Conservation (phyloP, 2,888 invertebrate species). For the Scaptomyza parva region DNA sequence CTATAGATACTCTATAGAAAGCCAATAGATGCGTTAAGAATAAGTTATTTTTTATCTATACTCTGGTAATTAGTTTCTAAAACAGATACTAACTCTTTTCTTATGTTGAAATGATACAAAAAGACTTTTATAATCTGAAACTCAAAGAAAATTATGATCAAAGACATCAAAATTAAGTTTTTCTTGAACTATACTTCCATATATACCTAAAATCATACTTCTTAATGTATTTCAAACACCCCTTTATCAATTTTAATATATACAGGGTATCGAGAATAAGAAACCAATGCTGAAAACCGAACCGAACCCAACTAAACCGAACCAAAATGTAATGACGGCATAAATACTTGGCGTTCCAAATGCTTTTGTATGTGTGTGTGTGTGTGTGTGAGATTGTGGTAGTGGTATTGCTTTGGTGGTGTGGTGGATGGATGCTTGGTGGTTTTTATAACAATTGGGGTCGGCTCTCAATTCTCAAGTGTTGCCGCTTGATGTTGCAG, state of each 20-base stretch:
- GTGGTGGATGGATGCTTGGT: slow-evolving; percentile 52
- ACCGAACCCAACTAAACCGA: slow-evolving; percentile 46
- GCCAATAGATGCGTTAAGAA: too few relatives aligned
- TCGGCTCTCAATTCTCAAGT: slow-evolving; percentile 73
- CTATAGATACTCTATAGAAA: too few relatives aligned
- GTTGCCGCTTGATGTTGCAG: slow-evolving; percentile 42
- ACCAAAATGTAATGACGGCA: slow-evolving; percentile 74
- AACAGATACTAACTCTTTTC: too few relatives aligned
- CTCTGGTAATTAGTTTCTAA: too few relatives aligned
- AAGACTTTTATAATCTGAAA: too few relatives aligned
- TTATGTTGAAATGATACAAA: too few relatives aligned
- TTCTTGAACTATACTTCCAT: too few relatives aligned
- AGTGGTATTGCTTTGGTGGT: slow-evolving; percentile 22
- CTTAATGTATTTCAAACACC: neutral
- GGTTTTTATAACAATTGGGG: slow-evolving; percentile 66
- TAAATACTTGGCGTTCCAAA: slow-evolving; percentile 69
- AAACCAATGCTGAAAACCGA: slow-evolving; percentile 38
- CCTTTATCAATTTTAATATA: neutral
- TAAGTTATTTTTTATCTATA: too few relatives aligned
- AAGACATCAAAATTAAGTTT: too few relatives aligned
- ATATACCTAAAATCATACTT: neutral
- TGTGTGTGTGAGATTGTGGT: slow-evolving; percentile 2
- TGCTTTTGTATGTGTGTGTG: slow-evolving; percentile 28
- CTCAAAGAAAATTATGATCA: too few relatives aligned
- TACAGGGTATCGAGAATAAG: slow-evolving; percentile 37